Evolutionary conservation across 2,113 vertebrate species (phyloP).

Genomic region (Entelurus aequoreus): DNA sequence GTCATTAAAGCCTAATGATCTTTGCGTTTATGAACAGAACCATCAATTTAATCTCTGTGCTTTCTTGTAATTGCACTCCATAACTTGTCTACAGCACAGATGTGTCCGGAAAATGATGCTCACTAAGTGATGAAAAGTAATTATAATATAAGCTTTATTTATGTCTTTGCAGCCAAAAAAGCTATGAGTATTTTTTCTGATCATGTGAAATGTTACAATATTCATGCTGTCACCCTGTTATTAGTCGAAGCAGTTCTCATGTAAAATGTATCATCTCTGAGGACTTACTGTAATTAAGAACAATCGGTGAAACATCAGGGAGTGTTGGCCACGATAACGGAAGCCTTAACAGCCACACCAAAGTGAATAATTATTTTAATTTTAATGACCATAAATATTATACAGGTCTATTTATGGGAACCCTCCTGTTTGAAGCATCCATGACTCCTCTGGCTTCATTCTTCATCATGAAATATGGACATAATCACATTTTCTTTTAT

Average conservation of each 20-base stretch:
- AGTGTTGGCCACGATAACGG: constrained; percentile 40
- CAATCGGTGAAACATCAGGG: constrained; percentile 25
- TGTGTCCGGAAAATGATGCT: neutral
- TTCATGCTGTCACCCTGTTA: constrained; percentile 15
- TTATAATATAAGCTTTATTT: neutral
- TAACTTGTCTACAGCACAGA: no score
- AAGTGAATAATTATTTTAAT: constrained; percentile 68
- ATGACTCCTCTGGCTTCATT: constrained; percentile 36
- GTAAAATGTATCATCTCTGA: constrained; percentile 49
- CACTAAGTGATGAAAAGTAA: neutral
- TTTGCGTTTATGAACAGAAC: no score
- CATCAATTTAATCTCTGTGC: no score
- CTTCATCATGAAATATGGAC: constrained; percentile 24
- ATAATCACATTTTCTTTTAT: constrained; percentile 8
- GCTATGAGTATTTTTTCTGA: neutral
- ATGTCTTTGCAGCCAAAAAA: constrained; percentile 1
- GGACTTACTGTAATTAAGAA: constrained; percentile 44
- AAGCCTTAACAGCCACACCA: constrained; percentile 44
- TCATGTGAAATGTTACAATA: constrained; percentile 15
- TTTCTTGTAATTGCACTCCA: no score
- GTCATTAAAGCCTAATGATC: no score
- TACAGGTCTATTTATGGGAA: constrained; percentile 31
- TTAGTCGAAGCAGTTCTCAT: constrained; percentile 26
- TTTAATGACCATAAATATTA: constrained; percentile 27
- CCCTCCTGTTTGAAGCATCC: constrained; percentile 48